Conservation (phyloP, 2,888 invertebrate genomes). For the Rhopalosiphum nymphaeae region DNA sequence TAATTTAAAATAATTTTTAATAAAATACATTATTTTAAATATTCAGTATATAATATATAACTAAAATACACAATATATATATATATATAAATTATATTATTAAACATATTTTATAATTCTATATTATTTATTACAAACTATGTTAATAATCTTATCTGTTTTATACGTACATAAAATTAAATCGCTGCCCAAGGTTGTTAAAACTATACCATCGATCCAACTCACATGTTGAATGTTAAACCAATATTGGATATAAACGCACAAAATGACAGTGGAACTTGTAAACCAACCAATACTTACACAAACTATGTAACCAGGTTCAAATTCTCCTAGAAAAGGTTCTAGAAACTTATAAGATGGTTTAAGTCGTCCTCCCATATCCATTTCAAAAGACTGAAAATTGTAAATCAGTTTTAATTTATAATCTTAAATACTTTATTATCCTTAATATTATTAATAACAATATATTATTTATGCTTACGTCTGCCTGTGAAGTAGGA, state of each 20-base stretch:
- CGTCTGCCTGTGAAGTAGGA: slow-evolving; percentile 59
- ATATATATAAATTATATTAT: not conserved
- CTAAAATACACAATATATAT: not conserved
- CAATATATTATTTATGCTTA: not conserved
- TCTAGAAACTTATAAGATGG: slow-evolving; percentile 80
- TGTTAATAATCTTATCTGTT: not conserved
- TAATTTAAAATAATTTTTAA: not conserved
- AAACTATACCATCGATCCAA: slow-evolving; percentile 80
- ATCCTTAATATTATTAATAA: not conserved
- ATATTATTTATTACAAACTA: not conserved
- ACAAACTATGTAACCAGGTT: slow-evolving; percentile 82
- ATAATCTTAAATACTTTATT: not conserved
- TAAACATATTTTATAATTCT: not conserved
- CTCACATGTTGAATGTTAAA: slow-evolving; percentile 71
- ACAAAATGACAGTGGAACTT: slow-evolving; percentile 78
- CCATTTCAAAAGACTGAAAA: slow-evolving; percentile 64
- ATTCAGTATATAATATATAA: not conserved
- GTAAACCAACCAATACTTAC: slow-evolving; percentile 81
- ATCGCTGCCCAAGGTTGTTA: slow-evolving; percentile 76
- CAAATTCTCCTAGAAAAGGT: slow-evolving; percentile 79
- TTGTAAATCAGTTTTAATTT: not conserved
- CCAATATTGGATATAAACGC: slow-evolving; percentile 75
- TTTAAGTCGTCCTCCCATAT: slow-evolving; percentile 79
- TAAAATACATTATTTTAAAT: not conserved
- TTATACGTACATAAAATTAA: slow-evolving; percentile 76